Evolutionary conservation across 2,797 vertebrate species (phyloP).

Genomic region (Propithecus perrieri): DNA sequence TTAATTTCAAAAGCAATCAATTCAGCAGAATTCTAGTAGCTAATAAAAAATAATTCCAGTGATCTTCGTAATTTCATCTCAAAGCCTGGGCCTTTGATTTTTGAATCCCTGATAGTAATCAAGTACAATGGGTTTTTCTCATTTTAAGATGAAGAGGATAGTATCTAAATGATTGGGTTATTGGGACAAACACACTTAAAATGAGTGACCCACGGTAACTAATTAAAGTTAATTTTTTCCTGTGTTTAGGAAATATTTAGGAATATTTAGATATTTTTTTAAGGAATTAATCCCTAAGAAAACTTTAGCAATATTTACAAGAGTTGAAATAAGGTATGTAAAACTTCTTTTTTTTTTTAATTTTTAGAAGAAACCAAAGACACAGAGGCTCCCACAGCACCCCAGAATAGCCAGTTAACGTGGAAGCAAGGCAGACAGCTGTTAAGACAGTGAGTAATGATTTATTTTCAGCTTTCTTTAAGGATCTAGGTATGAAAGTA

Average conservation of each 20-base stretch:
- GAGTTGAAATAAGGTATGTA: conserved; percentile 47
- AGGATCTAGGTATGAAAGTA: background rate
- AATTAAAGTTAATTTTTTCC: conserved; percentile 41
- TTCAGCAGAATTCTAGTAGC: conserved; percentile 20
- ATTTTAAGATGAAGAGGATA: conserved; percentile 2
- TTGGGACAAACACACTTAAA: conserved; percentile 15
- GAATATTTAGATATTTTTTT: background rate
- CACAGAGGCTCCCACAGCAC: conserved; percentile 93
- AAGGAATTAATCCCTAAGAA: conserved; percentile 20
- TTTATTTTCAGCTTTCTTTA: conserved; percentile 55
- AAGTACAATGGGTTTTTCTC: background rate
- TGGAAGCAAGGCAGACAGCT: conserved; percentile 99
- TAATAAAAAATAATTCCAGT: background rate
- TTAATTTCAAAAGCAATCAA: conserved; percentile 36
- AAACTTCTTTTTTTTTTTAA: conserved; percentile 66
- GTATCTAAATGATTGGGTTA: conserved; percentile 5
- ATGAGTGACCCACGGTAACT: background rate
- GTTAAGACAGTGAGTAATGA: conserved; percentile 95
- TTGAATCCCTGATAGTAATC: background rate
- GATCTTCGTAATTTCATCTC: background rate
- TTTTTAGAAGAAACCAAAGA: conserved; percentile 98
- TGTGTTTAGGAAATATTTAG: conserved; percentile 47
- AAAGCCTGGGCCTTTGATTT: background rate
- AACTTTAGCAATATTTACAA: conserved; percentile 5
- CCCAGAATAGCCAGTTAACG: conserved; percentile 98